Evolutionary conservation across 2,113 vertebrate species (phyloP), one percentile per base, ranked within the genome.

Genomic region (Regulus satrapa): DNA sequence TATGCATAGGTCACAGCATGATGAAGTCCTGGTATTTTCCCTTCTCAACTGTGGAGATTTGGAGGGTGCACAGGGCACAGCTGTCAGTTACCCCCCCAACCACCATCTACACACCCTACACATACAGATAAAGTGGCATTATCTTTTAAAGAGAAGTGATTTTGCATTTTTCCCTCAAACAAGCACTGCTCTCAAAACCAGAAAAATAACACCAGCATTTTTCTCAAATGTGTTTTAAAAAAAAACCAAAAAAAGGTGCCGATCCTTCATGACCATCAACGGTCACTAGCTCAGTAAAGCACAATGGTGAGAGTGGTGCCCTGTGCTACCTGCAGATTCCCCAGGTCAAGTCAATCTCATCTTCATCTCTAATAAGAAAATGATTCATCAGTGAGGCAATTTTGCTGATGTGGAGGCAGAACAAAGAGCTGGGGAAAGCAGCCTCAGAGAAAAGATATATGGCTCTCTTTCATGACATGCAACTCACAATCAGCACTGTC

Each of bases 121-220:
- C n/a, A n/a, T n/a, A n/a, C n/a, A n/a, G n/a, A n/a, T n/a, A n/a
- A n/a, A n/a, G n/a, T n/a, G n/a, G n/a, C 64, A 51, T 61, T 85
- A 92, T 34, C 63, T 91, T 69, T 51, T 41, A 78, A 66, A 78
- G 77, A 64, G n/a, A 89, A 73, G 28, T 24, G 28, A 41, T 91
- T 96, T 92, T 89, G 74, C 46, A 49, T 87, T 93, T 90, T 94
- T 76, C 28, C 69, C 51, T 66, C 16, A 72, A 79, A 78, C 15
- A 4, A 87, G 38, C 3, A 2, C 14, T 56, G 12, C 7, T 93
- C 87, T 81, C 58, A 49, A 82, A 11, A 54, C 75, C 0, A 66
- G 43, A 36, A 61, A 85, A 95, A 83, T 18, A 84, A 23, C 23
- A n/a, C 16, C 2, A 18, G 55, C 51, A 96, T 76, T 62, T 55